Evolutionary conservation across 2,797 vertebrate genomes (phyloP), one percentile per base, ranked within the genome.

Genomic region (Synanceia verrucosa): DNA sequence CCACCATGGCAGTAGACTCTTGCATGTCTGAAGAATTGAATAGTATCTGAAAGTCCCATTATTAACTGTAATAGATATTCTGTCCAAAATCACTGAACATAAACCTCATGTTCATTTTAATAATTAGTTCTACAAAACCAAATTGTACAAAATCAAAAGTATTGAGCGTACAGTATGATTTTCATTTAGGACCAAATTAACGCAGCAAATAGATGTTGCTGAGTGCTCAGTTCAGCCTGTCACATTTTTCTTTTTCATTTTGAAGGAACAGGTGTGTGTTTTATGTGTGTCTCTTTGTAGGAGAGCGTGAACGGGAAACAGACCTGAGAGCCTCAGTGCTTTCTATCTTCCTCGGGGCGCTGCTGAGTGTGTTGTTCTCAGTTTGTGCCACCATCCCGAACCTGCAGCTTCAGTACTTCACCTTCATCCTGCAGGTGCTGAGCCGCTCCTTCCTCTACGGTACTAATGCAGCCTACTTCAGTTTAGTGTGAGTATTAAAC

Each of bases 381-480:
- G 2, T 98, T 21, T 95, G 94, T 0, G 96, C 96, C 2, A 80
- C 96, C 0, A 87, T 93, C 11, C 95, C 95, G 0, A 1, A 91
- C 52, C 94, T 98, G 28, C 91, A 93, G 0, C 93, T 96, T 0
- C 96, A 98, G 89, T 97, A 97, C 0, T 73, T 91, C 86, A 97
- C 97, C 31, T 98, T 98, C 63, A 57, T 92, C 89, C 90, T 99
- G 76, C 97, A 98, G 84, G 97, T 98, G 69, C 63, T 97, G 84
- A 97, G 96, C 88, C 95, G 96, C 56, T 97, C 97, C 82, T 98
- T 99, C 94, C 95, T 98, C 3, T 98, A 95, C 0, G 97, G 97
- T 0, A 95, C 97, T 77, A 97, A 96, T 0, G 96, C 97, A 0
- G 95, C 97, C 70, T 98, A 98, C 92, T 89, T 98, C 85, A 95